Evolutionary conservation across 2,888 invertebrate genomes (phyloP), one percentile per base, ranked within the genome.

Genomic region (Autographa gamma): DNA sequence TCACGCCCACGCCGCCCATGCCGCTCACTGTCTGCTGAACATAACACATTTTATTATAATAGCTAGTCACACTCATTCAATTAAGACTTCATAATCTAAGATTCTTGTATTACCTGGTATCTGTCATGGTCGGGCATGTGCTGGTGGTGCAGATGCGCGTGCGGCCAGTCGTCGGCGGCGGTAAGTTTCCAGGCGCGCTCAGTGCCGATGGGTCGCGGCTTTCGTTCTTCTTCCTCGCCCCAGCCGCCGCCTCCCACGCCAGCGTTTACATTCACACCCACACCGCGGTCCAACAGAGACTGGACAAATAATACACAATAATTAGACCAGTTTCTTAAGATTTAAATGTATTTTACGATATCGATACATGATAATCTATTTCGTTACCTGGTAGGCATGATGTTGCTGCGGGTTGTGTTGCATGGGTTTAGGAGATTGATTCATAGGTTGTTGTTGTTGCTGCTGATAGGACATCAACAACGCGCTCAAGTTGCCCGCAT

Each of bases 161-260:
- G 89, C 76, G 88, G 95, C 93, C 93, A 93, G 88, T 93, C 93
- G 79, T 94, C 94, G 82, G 88, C 88, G 79, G 89, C 92, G 81
- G 90, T 93, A 74, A 95, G 96, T 89, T 97, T 97, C 96, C 97
- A 97, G 52, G 97, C 97, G 85, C 98, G 96, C 93, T 98, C 98
- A 0, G 98, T 98, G 80, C 98, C 98, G 89, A 98, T 98, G 64
- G 98, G 98, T 6, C 97, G 96, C 60, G 97, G 97, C 92, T 97
- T 97, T 85, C 95, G 93, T 76, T 95, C 95, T 85, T 94, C 95
- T 85, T 93, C 94, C 82, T 95, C 94, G 74, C 91, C 93, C 91
- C 93, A 92, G 14, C 88, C 84, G 60, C 78, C 84, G 71, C 83
- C 79, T 61, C 76, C 69, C 71, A 80, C 85, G 63, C 83, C 83